phyloP scores from a whole-genome alignment of 1,140 invertebrate genomes.

The Catajapyx aquilonaris region DNA sequence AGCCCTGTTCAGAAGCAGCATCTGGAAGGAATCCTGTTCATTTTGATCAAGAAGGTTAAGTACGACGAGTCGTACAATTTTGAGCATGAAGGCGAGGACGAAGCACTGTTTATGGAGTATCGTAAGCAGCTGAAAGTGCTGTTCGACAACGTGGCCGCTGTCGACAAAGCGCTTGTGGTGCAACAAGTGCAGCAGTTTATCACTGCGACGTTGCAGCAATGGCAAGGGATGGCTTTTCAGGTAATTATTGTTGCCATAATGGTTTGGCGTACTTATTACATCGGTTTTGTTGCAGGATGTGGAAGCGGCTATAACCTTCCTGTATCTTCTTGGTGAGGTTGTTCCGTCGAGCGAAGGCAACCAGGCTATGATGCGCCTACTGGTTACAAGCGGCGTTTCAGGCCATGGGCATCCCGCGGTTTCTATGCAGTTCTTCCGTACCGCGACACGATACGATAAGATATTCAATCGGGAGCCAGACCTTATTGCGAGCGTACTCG shows the following conservation, averaged over 20 bases:
- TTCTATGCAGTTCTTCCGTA: slow-evolving; percentile 30
- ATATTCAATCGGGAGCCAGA: slow-evolving; percentile 28
- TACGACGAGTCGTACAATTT: slow-evolving; percentile 31
- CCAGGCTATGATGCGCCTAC: slow-evolving; percentile 25
- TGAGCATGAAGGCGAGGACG: slow-evolving; percentile 31
- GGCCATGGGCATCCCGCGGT: slow-evolving; percentile 25
- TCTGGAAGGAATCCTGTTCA: slow-evolving; percentile 19
- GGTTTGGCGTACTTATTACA: too few species aligned
- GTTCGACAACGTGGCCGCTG: slow-evolving; percentile 28
- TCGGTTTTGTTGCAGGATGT: too few species aligned
- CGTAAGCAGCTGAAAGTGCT: slow-evolving; percentile 28
- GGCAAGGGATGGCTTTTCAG: slow-evolving; percentile 23
- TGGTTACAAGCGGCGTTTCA: slow-evolving; percentile 25
- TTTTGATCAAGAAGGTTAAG: slow-evolving; percentile 30
- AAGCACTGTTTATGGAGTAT: slow-evolving; percentile 29
- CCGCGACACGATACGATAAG: slow-evolving; percentile 30
- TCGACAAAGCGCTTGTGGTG: slow-evolving; percentile 27
- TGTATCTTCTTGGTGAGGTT: slow-evolving; percentile 32
- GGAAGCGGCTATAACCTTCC: slow-evolving; percentile 28
- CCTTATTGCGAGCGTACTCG: slow-evolving; percentile 25
- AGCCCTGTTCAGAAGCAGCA: slow-evolving; percentile 12
- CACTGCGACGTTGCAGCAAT: slow-evolving; percentile 21
- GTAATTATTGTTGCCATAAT: too few species aligned
- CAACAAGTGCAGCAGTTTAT: slow-evolving; percentile 23
- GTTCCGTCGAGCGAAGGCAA: slow-evolving; percentile 24